Percentiles rank a stretch among this genome's conserved stretches.
phyloP scores from a whole-genome alignment of 2,797 vertebrate genomes.

The Columba guinea region DNA sequence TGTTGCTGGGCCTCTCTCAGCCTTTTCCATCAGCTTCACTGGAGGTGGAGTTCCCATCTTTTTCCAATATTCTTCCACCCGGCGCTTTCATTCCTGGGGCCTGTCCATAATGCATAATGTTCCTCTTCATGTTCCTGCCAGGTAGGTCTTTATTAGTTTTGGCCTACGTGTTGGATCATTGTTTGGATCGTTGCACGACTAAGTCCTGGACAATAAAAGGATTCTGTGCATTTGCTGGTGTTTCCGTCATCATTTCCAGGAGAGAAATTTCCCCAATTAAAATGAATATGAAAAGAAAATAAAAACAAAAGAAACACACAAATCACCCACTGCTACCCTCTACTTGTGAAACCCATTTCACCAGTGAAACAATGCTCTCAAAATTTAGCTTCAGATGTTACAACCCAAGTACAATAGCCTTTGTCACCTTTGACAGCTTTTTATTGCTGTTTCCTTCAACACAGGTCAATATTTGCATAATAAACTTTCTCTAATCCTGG shows the following conservation, averaged over 20 bases:
- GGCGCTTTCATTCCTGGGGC: background rate
- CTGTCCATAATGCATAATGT: background rate
- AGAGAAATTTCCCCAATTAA: background rate
- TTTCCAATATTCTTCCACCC: slow-evolving; percentile 43
- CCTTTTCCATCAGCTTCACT: slow-evolving; percentile 16
- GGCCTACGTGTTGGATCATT: background rate
- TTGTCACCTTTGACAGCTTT: slow-evolving; percentile 23
- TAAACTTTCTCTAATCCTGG: background rate
- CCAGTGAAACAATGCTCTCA: background rate
- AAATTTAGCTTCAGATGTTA: background rate
- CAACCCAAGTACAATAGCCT: background rate
- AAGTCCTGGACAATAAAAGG: slow-evolving; percentile 13
- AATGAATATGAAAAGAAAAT: background rate
- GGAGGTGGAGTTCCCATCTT: slow-evolving; percentile 32
- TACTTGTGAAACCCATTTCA: background rate
- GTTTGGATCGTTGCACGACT: background rate
- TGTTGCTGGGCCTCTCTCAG: slow-evolving; percentile 20
- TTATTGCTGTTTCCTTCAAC: slow-evolving; percentile 35
- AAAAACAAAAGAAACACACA: background rate
- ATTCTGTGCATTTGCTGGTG: background rate
- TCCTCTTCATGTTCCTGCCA: slow-evolving; percentile 32
- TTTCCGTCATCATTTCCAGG: slow-evolving; percentile 6
- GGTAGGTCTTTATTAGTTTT: slow-evolving; percentile 61
- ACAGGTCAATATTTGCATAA: slow-evolving; percentile 41
- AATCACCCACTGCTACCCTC: background rate